phyloP scores from a whole-genome alignment of 2,888 invertebrate species.

The Teleiodes luculella region DNA sequence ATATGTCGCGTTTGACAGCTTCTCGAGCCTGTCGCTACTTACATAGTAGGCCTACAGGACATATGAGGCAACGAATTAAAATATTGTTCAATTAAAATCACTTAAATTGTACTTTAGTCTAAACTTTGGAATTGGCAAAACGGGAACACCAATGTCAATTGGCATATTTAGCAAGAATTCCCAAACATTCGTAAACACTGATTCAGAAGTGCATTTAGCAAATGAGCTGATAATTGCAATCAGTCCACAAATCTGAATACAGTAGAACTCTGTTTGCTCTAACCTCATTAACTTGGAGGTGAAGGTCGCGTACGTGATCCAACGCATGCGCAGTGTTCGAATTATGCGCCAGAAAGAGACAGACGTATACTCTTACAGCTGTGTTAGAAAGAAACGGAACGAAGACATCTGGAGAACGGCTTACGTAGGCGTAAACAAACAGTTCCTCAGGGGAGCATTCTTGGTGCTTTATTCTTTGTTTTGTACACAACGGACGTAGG shows the following conservation, averaged over 20 bases:
- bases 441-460: not conserved
- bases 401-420: not conserved
- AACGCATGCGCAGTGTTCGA: not conserved
- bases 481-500: not conserved
- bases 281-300: conserved; percentile 7
- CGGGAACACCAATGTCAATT: no score
- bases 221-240: not conserved
- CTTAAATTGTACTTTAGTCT: no score
- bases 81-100: no score
- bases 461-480: not conserved
- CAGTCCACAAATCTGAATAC: not conserved
- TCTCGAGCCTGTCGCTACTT: no score
- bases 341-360: not conserved
- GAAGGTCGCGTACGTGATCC: conserved; percentile 3
- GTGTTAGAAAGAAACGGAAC: not conserved
- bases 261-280: not conserved
- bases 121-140: no score
- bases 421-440: not conserved
- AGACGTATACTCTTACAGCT: not conserved
- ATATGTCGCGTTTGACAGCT: no score
- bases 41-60: no score
- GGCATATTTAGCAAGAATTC: no score
- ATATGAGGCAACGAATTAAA: no score
- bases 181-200: no score
- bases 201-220: no score